Evolutionary conservation across 1,140 invertebrate species (phyloP).

Genomic region (Saccostrea cuccullata): DNA sequence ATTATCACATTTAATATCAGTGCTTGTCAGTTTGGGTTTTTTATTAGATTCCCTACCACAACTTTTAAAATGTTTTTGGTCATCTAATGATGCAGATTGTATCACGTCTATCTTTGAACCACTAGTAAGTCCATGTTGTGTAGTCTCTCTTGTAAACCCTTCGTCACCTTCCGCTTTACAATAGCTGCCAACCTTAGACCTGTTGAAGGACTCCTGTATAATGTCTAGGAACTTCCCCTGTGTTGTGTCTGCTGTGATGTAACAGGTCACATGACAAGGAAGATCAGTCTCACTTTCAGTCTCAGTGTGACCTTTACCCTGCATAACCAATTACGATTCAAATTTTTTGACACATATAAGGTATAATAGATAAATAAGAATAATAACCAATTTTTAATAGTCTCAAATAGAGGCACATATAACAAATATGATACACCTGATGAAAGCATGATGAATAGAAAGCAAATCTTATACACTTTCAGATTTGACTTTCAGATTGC

Average conservation of each 20-base stretch:
- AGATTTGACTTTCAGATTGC: too few relatives aligned
- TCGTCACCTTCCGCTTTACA: background rate
- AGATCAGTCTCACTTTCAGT: constrained; percentile 40
- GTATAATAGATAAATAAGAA: too few relatives aligned
- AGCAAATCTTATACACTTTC: too few relatives aligned
- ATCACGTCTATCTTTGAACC: background rate
- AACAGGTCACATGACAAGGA: constrained; percentile 70
- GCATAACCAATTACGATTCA: background rate
- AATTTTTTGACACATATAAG: too few relatives aligned
- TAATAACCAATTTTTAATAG: too few relatives aligned
- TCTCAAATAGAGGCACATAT: too few relatives aligned
- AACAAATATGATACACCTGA: too few relatives aligned
- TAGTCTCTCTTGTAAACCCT: background rate
- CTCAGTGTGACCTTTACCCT: background rate
- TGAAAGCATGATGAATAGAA: too few relatives aligned
- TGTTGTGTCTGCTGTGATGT: constrained; percentile 67
- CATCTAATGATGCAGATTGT: background rate
- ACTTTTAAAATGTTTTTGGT: background rate
- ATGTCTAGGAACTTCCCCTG: constrained; percentile 64
- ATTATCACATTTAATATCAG: background rate
- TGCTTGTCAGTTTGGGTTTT: too few relatives aligned
- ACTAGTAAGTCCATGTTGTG: background rate
- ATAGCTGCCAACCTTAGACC: background rate
- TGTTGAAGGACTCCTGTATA: constrained; percentile 25
- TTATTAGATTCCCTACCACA: background rate